Conservation (phyloP, 2,113 vertebrate species). For the Morone saxatilis region DNA sequence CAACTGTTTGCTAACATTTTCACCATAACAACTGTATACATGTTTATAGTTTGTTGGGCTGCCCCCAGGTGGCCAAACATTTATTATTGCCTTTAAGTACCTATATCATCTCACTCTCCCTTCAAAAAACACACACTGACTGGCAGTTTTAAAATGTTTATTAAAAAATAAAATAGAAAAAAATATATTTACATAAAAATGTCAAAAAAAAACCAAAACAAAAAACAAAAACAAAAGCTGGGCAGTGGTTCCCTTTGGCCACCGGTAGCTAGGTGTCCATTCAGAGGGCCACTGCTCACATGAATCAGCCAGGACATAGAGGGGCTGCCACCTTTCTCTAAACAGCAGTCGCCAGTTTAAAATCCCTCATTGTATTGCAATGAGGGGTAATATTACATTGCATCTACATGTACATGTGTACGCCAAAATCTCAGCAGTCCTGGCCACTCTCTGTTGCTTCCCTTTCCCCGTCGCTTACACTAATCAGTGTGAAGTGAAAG, state of each 20-base stretch:
- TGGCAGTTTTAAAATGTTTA: conserved; percentile 93
- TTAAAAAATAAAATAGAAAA: conserved; percentile 99
- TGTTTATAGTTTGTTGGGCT: no score
- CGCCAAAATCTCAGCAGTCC: conserved; percentile 56
- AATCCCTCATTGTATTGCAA: conserved; percentile 78
- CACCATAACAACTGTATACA: no score
- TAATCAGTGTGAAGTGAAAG: conserved; percentile 25
- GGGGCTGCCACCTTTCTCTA: conserved; percentile 65
- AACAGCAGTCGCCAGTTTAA: conserved; percentile 80
- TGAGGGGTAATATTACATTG: conserved; percentile 64
- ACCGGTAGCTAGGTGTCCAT: conserved; percentile 80
- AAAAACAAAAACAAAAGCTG: conserved; percentile 61
- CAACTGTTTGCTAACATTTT: no score
- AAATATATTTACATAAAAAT: conserved; percentile 99
- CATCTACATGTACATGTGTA: conserved; percentile 70
- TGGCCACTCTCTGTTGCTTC: conserved; percentile 5
- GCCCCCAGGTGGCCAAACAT: no score
- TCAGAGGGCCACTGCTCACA: conserved; percentile 69
- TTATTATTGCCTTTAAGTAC: not conserved
- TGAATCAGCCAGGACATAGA: conserved; percentile 70
- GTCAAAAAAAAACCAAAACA: conserved; percentile 81
- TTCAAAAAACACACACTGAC: not conserved
- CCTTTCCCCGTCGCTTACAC: not conserved
- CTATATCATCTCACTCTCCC: not conserved
- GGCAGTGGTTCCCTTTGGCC: conserved; percentile 81